These are phyloP conservation scores for Stichopus chloronotus DNA, from an alignment of 35 echinoderm and acorn worm genomes.

Conservation along the genomic window DNA sequence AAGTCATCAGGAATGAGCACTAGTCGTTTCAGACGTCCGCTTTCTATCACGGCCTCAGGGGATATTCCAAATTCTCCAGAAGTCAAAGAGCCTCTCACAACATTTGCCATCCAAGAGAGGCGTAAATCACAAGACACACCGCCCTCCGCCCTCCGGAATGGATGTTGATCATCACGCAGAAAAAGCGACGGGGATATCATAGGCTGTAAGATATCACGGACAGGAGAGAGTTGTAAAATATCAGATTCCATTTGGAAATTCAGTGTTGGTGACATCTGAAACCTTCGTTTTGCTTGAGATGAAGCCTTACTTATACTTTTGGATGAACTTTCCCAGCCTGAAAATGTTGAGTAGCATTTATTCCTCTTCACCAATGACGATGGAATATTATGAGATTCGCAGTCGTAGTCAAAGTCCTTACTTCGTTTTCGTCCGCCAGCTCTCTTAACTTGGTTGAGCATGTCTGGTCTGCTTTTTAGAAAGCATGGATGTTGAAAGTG, in stretches of 20 bases:
- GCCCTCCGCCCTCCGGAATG: background rate
- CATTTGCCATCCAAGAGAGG: conserved; percentile 66
- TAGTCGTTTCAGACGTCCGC: conserved; percentile 69
- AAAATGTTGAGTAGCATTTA: background rate
- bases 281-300: background rate
- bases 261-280: background rate
- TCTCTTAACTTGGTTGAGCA: conserved; percentile 77
- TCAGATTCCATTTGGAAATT: background rate
- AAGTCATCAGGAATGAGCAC: conserved; percentile 63
- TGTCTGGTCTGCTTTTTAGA: conserved; percentile 70
- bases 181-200: conserved; percentile 1
- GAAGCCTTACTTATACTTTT: background rate
- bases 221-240: conserved; percentile 7
- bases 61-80: conserved; percentile 21
- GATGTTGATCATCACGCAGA: conserved; percentile 10
- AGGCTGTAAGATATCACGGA: conserved; percentile 7
- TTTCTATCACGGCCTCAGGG: conserved; percentile 41
- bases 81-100: conserved; percentile 58
- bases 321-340: background rate
- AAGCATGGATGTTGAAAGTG: conserved; percentile 87
- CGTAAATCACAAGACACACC: conserved; percentile 22
- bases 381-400: conserved; percentile 48
- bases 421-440: conserved; percentile 53
- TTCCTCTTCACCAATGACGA: background rate
- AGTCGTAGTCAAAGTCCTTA: conserved; percentile 17